These are phyloP conservation scores for Lepus oiostolus DNA, from an alignment of 2,797 vertebrate genomes.

Conservation along the genomic window DNA sequence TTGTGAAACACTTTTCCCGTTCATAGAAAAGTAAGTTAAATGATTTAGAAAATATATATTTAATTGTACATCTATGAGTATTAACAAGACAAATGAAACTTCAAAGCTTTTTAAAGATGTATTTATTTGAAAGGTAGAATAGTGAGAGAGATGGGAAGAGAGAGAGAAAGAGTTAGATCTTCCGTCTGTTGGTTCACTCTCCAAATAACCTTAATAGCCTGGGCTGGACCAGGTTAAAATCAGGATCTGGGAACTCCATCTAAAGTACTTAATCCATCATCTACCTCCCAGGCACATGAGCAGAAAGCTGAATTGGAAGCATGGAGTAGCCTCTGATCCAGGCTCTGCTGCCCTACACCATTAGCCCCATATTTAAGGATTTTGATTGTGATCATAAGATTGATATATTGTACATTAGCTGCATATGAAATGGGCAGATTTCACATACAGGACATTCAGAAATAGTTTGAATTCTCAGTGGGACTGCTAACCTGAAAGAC, in stretches of 20 bases:
- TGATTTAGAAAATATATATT: background rate
- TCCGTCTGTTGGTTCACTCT: too few species aligned
- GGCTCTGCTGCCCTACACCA: too few species aligned
- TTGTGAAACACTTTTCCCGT: slow-evolving; percentile 13
- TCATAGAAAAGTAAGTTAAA: slow-evolving; percentile 60
- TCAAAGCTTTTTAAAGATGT: background rate
- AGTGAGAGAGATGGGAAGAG: too few species aligned
- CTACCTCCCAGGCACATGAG: too few species aligned
- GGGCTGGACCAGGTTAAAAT: too few species aligned
- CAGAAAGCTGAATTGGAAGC: too few species aligned
- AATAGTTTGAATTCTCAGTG: slow-evolving; percentile 41
- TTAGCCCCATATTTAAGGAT: too few species aligned
- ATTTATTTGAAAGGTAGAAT: too few species aligned
- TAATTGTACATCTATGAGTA: slow-evolving; percentile 38
- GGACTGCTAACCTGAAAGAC: background rate
- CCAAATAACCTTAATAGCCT: too few species aligned
- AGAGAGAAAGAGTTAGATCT: too few species aligned
- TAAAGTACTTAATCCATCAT: too few species aligned
- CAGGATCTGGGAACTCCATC: too few species aligned
- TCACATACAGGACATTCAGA: background rate
- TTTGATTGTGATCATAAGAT: slow-evolving; percentile 27
- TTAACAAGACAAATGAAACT: slow-evolving; percentile 46
- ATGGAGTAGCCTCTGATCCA: background rate
- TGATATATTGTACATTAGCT: background rate
- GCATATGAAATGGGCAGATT: slow-evolving; percentile 25